A percentile compares a stretch with the other conserved stretches of the same genome.
These are phyloP conservation scores for Sebastolobus altivelis DNA, from an alignment of 2,797 vertebrate genomes.

Conservation along the genomic window DNA sequence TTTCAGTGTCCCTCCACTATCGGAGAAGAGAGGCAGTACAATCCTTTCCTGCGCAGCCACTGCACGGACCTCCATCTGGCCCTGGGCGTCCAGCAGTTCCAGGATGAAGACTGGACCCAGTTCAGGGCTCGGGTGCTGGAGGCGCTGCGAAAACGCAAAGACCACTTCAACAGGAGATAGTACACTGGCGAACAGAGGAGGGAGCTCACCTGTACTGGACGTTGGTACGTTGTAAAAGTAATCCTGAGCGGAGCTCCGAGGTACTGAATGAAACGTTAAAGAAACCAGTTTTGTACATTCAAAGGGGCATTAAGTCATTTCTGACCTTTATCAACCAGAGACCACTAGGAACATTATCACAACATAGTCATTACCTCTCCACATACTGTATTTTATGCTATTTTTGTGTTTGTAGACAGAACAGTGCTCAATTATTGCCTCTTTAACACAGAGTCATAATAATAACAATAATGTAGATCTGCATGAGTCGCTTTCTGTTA, in stretches of 20 bases:
- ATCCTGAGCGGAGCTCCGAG: constrained; percentile 3
- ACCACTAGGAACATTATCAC: constrained; percentile 12
- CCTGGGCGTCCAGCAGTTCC: constrained; percentile 86
- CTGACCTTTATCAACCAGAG: constrained; percentile 13
- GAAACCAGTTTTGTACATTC: neutral
- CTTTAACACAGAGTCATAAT: neutral
- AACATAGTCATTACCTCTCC: constrained; percentile 13
- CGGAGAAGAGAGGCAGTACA: constrained; percentile 93
- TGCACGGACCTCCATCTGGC: constrained; percentile 87
- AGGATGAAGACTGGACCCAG: constrained; percentile 83
- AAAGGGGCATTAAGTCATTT: constrained; percentile 46
- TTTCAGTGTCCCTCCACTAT: constrained; percentile 93
- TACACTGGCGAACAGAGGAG: neutral
- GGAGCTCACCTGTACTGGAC: neutral
- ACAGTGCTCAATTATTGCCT: neutral
- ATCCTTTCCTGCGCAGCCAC: constrained; percentile 94
- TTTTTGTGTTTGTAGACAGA: constrained; percentile 7
- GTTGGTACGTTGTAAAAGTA: neutral
- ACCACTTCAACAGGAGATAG: constrained; percentile 90
- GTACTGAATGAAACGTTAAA: constrained; percentile 12
- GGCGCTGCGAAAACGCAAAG: constrained; percentile 91
- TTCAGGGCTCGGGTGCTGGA: constrained; percentile 92
- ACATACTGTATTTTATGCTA: constrained; percentile 5
- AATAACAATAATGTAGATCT: constrained; percentile 16
- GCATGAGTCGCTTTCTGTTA: constrained; percentile 14